Evolutionary conservation across 2,113 vertebrate species (phyloP), one percentile per base, ranked within the genome.

Genomic region (Trinectes maculatus): DNA sequence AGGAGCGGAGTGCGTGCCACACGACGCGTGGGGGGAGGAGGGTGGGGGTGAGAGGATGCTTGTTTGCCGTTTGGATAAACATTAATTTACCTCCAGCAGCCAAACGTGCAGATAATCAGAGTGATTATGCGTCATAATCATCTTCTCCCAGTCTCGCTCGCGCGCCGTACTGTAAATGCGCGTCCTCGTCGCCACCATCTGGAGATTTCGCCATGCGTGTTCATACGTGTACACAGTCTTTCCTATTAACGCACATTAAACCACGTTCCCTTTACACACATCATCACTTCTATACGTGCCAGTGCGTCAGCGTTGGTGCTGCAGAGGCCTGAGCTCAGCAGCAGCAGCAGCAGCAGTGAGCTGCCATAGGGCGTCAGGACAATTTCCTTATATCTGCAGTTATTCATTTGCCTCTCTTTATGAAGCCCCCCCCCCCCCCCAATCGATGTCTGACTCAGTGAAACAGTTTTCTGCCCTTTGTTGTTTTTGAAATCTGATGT

Each of bases 91-190:
- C 79, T 80, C 86, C 85, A 74, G 84, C 80, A 87, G 69, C 85
- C 84, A 87, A 85, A 91, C 71, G 78, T 88, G 83, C 86, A 89
- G 83, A 89, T 89, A 90, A 92, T 92, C 85, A 91, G 82, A 85
- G 80, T 85, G 88, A 91, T 91, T 89, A 89, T 80, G 71, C 79
- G 65, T 84, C 80, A 71, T 84, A 74, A 87, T 88, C 74, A 82
- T 73, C 83, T 62, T 87, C 63, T 75, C 71, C 63, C 48, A 53
- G 77, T 77, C 73, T 55, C 26, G 54, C 75, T 63, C 29, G 22
- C 67, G 71, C 77, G 16, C 78, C 40, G 5, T 64, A 62, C 63
- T 71, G 81, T 82, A 85, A 79, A 48, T 3, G 13, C 43, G 4
- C 58, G 44, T 70, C 19, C 39, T 55, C 31, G 4, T 61, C 37